Conservation (phyloP, 2,797 vertebrate genomes). For the Eurystomus glaucurus region DNA sequence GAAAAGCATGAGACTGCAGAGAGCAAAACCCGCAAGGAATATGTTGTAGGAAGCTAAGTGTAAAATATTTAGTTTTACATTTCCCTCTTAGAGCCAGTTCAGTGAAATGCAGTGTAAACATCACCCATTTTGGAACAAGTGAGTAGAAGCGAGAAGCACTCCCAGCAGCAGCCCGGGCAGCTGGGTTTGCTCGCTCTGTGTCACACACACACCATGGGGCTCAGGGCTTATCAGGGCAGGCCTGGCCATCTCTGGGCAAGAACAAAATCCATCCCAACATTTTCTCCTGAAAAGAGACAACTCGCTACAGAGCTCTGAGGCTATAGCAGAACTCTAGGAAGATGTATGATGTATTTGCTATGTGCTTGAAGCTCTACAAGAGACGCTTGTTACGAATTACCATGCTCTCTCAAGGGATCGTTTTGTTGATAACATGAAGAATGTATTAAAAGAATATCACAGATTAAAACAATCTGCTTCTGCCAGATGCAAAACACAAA, state of each 20-base stretch:
- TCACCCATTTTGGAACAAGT: not conserved
- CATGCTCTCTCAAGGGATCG: conserved; percentile 33
- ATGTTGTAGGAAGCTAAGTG: fast-evolving
- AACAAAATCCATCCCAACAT: not conserved
- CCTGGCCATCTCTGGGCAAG: not conserved
- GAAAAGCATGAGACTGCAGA: not conserved
- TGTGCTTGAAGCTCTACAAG: not conserved
- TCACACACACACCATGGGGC: not conserved
- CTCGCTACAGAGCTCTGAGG: not conserved
- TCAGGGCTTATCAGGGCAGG: not conserved
- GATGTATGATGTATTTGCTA: not conserved
- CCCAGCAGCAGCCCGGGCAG: not conserved
- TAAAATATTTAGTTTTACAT: not conserved
- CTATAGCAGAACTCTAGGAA: not conserved
- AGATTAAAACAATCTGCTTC: conserved; percentile 57
- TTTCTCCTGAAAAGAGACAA: not conserved
- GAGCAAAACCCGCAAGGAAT: not conserved
- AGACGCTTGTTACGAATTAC: conserved; percentile 60
- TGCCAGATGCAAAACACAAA: not conserved
- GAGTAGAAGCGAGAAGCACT: not conserved
- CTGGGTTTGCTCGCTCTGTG: not conserved
- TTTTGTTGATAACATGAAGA: conserved; percentile 54
- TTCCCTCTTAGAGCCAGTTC: not conserved
- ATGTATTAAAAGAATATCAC: conserved; percentile 26
- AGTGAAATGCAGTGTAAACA: not conserved